Evolutionary conservation across 2,113 vertebrate species (phyloP).

Genomic region (Caretta caretta): DNA sequence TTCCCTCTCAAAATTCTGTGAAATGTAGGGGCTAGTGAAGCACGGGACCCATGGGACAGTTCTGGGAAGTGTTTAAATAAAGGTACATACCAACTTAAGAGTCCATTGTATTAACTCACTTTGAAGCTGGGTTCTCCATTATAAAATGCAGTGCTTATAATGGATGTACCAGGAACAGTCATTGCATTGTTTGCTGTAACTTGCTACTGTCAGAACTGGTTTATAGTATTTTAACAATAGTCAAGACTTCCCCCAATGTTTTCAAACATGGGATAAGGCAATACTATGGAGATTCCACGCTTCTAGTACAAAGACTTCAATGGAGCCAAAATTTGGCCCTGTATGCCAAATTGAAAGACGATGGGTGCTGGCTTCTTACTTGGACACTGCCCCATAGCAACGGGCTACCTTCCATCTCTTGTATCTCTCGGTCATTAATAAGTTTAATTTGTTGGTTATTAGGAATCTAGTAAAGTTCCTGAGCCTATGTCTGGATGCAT

Average conservation of each 20-base stretch:
- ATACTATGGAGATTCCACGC: background rate
- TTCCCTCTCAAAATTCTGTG: background rate
- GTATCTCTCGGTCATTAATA: background rate
- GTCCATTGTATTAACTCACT: background rate
- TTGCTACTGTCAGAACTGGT: background rate
- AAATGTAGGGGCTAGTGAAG: background rate
- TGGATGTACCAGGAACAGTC: background rate
- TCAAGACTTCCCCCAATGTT: background rate
- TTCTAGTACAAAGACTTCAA: background rate
- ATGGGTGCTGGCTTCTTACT: fast-evolving
- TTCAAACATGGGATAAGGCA: background rate
- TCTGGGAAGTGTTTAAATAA: background rate
- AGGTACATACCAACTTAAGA: background rate
- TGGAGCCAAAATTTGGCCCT: background rate
- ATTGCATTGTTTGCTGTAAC: background rate
- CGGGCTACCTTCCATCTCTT: background rate
- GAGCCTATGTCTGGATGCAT: background rate
- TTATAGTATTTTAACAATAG: background rate
- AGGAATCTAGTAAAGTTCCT: background rate
- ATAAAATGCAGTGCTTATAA: background rate
- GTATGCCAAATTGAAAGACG: background rate
- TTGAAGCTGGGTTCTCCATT: background rate
- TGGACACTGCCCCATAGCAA: background rate
- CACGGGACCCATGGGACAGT: background rate
- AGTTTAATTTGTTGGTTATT: background rate